Percentiles rank a stretch among this genome's conserved stretches.
These are phyloP conservation scores for Polymixis lichenea DNA, from an alignment of 2,888 invertebrate genomes.

Conservation along the genomic window DNA sequence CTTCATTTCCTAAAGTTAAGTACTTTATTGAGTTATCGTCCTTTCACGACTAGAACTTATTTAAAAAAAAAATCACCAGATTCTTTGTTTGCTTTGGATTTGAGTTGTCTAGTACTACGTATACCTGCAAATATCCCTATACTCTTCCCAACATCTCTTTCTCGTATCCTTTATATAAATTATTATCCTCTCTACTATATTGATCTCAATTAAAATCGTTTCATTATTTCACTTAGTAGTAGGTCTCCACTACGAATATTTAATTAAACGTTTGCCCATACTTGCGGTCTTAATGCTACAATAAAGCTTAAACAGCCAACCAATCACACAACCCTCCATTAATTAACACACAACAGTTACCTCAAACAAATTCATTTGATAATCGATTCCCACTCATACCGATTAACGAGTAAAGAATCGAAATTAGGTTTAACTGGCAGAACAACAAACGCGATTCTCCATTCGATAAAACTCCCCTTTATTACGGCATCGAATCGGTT, in stretches of 20 bases:
- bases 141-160: background rate
- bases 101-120: background rate
- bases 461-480: conserved; percentile 79
- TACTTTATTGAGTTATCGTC: background rate
- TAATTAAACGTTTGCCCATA: conserved; percentile 11
- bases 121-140: background rate
- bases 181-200: background rate
- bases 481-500: conserved; percentile 77
- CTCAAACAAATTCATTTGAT: conserved; percentile 53
- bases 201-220: too few species aligned
- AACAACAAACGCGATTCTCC: conserved; percentile 77
- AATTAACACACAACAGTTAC: conserved; percentile 46
- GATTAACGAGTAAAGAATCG: conserved; percentile 77
- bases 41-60: background rate
- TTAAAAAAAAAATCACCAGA: too few species aligned
- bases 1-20: too few species aligned
- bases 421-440: conserved; percentile 83
- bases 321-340: conserved; percentile 43
- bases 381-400: conserved; percentile 66
- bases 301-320: conserved; percentile 29
- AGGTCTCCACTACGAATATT: background rate
- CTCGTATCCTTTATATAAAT: too few species aligned
- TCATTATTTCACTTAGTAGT: too few species aligned
- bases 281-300: conserved; percentile 1
- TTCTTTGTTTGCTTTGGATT: background rate